Evolutionary conservation across 2,888 invertebrate species (phyloP).

Genomic region (Noctua fimbriata): DNA sequence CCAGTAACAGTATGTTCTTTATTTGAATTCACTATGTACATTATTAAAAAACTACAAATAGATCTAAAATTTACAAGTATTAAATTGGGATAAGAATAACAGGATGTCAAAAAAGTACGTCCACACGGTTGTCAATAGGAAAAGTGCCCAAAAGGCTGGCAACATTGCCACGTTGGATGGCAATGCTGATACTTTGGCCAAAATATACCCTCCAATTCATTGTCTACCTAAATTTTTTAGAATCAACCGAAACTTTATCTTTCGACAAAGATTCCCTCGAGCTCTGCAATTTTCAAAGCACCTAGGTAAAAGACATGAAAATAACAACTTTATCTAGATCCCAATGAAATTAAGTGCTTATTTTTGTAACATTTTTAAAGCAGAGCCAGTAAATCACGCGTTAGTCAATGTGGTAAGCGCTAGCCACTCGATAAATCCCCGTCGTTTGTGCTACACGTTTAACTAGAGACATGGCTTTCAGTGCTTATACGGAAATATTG

Average conservation of each 20-base stretch:
- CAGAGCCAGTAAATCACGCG: conserved; percentile 45
- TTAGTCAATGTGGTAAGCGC: conserved; percentile 50
- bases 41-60: too few relatives aligned
- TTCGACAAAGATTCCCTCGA: background rate
- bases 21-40: too few relatives aligned
- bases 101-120: too few relatives aligned
- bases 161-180: too few relatives aligned
- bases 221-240: background rate
- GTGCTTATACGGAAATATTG: conserved; percentile 27
- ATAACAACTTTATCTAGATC: background rate
- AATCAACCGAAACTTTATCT: background rate
- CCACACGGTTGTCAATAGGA: too few relatives aligned
- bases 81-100: too few relatives aligned
- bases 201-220: background rate
- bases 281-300: background rate
- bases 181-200: too few relatives aligned
- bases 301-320: background rate
- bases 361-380: conserved; percentile 42
- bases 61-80: too few relatives aligned
- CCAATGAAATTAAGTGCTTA: conserved; percentile 6
- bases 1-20: too few relatives aligned
- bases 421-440: conserved; percentile 58
- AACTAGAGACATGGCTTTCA: conserved; percentile 30
- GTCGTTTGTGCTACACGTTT: conserved; percentile 45
- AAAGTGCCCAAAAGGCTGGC: too few relatives aligned